Base-by-base conservation (phyloP, 1,140 invertebrate genomes). In the Pogonomyrmex barbatus region DNA sequence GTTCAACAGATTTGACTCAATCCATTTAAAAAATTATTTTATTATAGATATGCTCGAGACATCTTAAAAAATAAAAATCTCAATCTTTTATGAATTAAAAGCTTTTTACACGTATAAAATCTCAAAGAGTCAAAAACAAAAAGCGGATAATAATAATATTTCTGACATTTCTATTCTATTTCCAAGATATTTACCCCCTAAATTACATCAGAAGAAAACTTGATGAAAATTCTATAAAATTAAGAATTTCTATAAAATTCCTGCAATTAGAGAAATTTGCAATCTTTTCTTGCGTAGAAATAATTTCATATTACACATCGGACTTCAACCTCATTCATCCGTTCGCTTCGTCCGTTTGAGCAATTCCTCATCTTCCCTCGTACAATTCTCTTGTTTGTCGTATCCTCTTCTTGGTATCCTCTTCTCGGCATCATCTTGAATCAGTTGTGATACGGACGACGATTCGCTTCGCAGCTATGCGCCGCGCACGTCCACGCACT, bases 371-470 rank as follows among this genome's bases (percentile, higher is more conserved):
- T 81, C 62, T 68, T 30, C n/a, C 54, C 47, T n/a, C 8, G 24
- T 36, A 30, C 45, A 9, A 56, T 54, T 88, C 54, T 65, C 17
- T 33, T 33, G 10, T 39, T 10, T 50, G n/a, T 79, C 75, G 5
- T 47, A 73, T 45, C 85, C 62, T 79, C 36, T 47, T 56, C 87
- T 54, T 68, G 60, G 50, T n/a, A n/a, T n/a, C n/a, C n/a, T n/a
- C n/a, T n/a, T n/a, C n/a, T 81, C 91, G 93, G 93, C 93, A 93
- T 93, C 93, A 93, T 92, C 88, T 92, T 91, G 93, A 93, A 94
- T 93, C 88, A 90, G 88, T 90, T 88, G 86, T 88, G 87, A 87
- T 79, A 85, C 45, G 58, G 47, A 60, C 67, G 14, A 56, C 81
- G 87, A 85, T 89, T 86, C 87, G 87, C 60, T 62, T 67, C 68